Evolutionary conservation across 2,797 vertebrate genomes (phyloP).

Genomic region (Melanotaenia maccullochi): DNA sequence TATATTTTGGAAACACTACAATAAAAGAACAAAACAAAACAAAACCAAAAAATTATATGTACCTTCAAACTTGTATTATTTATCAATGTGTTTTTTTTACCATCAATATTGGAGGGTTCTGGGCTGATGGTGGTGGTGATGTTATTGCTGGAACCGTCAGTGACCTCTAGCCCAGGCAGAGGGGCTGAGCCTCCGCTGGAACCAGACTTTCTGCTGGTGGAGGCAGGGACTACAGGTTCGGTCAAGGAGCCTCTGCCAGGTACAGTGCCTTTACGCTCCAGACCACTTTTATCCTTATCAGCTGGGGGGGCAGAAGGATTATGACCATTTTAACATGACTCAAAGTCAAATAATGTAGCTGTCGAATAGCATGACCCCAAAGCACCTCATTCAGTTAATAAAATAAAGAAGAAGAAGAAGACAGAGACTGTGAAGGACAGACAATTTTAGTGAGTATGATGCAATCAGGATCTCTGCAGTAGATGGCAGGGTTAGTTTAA

Average conservation of each 20-base stretch:
- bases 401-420: background rate
- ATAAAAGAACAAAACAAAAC: too few species aligned
- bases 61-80: background rate
- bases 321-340: background rate
- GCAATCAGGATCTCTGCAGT: slow-evolving; percentile 58
- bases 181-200: slow-evolving; percentile 16
- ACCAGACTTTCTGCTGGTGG: slow-evolving; percentile 56
- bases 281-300: slow-evolving; percentile 70
- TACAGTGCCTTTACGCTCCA: slow-evolving; percentile 58
- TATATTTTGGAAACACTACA: too few species aligned
- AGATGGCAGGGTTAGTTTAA: slow-evolving; percentile 61
- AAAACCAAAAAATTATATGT: too few species aligned
- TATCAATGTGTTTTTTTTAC: slow-evolving; percentile 47
- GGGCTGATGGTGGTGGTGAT: slow-evolving; percentile 58
- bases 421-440: slow-evolving; percentile 21
- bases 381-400: slow-evolving; percentile 23
- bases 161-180: slow-evolving; percentile 49
- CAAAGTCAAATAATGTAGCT: background rate
- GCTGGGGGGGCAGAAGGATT: slow-evolving; percentile 37
- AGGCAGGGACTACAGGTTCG: slow-evolving; percentile 32
- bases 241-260: slow-evolving; percentile 38
- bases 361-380: slow-evolving; percentile 16
- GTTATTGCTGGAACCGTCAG: slow-evolving; percentile 59
- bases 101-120: slow-evolving; percentile 66
- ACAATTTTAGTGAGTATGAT: slow-evolving; percentile 42